These are phyloP conservation scores for Acanthurus tractus DNA, from an alignment of 2,797 vertebrate genomes.

Conservation along the genomic window DNA sequence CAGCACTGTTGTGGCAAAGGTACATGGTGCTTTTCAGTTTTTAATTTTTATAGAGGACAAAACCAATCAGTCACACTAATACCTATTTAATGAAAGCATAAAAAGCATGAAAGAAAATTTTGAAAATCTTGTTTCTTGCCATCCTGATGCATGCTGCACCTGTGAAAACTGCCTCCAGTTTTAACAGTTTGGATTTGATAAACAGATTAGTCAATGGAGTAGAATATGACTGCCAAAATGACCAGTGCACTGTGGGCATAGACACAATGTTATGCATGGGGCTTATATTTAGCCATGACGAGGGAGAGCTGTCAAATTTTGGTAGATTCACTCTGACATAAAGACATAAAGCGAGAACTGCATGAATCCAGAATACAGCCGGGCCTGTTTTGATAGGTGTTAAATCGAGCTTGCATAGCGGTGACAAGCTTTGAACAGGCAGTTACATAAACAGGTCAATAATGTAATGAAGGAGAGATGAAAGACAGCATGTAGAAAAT, in stretches of 20 bases:
- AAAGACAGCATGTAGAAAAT: slow-evolving; percentile 11
- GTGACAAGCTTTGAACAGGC: slow-evolving; percentile 14
- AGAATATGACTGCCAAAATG: not conserved
- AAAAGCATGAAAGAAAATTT: not conserved
- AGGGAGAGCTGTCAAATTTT: not conserved
- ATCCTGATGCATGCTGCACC: not conserved
- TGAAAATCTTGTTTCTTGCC: not conserved
- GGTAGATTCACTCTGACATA: not conserved
- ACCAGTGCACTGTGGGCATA: not conserved
- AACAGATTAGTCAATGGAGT: not conserved
- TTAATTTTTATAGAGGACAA: slow-evolving; percentile 2
- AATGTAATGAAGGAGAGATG: not conserved
- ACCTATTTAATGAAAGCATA: not conserved
- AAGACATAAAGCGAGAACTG: slow-evolving; percentile 2
- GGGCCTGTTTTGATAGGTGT: slow-evolving; percentile 40
- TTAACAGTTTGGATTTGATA: not conserved
- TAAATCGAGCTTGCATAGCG: slow-evolving; percentile 28
- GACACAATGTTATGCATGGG: not conserved
- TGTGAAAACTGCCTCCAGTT: not conserved
- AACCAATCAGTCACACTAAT: not conserved
- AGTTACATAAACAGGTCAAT: slow-evolving; percentile 42
- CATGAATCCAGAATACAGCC: slow-evolving; percentile 13
- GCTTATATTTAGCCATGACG: not conserved
- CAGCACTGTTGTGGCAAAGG: slow-evolving; percentile 6
- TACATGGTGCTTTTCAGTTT: not conserved